Percentiles rank a stretch among this genome's conserved stretches.
Evolutionary conservation across 2,113 vertebrate genomes (phyloP).

Genomic region (Fregata magnificens): DNA sequence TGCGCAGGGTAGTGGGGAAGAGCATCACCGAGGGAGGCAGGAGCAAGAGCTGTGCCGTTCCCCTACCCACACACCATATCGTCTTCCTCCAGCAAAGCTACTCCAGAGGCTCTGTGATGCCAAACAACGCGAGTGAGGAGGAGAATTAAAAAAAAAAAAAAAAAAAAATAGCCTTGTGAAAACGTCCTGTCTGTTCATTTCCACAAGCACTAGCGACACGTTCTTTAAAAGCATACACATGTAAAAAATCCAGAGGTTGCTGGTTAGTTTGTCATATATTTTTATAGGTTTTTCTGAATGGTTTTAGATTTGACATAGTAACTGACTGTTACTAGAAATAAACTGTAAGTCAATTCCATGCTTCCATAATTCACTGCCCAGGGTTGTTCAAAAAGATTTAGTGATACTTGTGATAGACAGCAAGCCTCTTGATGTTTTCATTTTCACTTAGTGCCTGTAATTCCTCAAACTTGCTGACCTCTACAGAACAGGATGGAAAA

Average conservation of each 20-base stretch:
- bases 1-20: background rate
- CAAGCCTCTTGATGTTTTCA: constrained; percentile 70
- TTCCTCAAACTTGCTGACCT: constrained; percentile 74
- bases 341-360: constrained; percentile 84
- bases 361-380: constrained; percentile 81
- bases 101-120: constrained; percentile 25
- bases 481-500: constrained; percentile 50
- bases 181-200: constrained; percentile 31
- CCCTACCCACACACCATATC: constrained; percentile 53
- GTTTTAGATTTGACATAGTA: constrained; percentile 82
- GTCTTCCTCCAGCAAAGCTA: constrained; percentile 32
- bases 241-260: constrained; percentile 76
- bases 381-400: constrained; percentile 81
- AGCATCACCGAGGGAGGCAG: background rate
- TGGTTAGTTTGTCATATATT: constrained; percentile 80
- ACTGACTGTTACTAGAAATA: constrained; percentile 84
- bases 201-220: constrained; percentile 28
- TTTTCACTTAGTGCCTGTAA: constrained; percentile 69
- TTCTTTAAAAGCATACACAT: constrained; percentile 74
- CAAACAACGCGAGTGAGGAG: background rate
- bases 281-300: constrained; percentile 81
- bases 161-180: background rate
- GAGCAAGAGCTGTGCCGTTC: background rate
- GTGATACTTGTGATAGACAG: constrained; percentile 78
- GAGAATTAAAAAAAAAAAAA: background rate